Base-by-base conservation (phyloP, 2,113 vertebrate genomes). In the Miniopterus natalensis region DNA sequence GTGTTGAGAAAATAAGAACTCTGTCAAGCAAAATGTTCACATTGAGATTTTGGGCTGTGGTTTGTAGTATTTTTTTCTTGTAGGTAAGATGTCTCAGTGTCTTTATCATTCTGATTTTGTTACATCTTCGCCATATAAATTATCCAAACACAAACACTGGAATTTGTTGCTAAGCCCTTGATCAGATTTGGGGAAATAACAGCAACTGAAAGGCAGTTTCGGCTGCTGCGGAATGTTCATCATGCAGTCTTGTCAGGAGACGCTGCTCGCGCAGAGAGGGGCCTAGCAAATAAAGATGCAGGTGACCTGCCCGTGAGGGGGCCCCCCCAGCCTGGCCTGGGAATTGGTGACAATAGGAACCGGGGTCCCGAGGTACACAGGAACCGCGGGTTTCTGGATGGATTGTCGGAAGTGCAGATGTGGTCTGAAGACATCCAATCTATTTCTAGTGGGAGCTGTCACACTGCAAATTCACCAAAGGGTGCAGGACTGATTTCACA, bases 401-500 rank as follows among this genome's bases (percentile, higher is more conserved):
- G 45, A 83, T 57, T 45, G 68, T 51, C 3, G 5, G 5, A 61
- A 92, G 74, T 10, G 47, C 75, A 88, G 84, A 95, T 80, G 81
- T 80, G 81, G 49, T 86, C 81, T 92, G 92, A 96, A 83, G 57
- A 55, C 8, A 4, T 95, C 84, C 49, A 20, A 55, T 95, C n/a
- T 86, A 42, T 94, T 96, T 94, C 85, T 55, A 53, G 68, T 49
- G 81, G 83, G 97, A 87, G 81, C 79, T 89, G 91, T 95, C 92
- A 95, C 51, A 49, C 40, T 88, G 84, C 85, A 91, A 87, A 92
- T 88, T 88, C 95, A 98, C 90, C 95, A 95, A 96, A 96, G 84
- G 96, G 63, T 85, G 68, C n/a, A 96, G 85, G 88, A 90, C 94
- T 79, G 96, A 97, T 98, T 97, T 97, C 96, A 97, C 95, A 97